Conservation (phyloP, 2,888 invertebrate species). For the Hipparchia semele region DNA sequence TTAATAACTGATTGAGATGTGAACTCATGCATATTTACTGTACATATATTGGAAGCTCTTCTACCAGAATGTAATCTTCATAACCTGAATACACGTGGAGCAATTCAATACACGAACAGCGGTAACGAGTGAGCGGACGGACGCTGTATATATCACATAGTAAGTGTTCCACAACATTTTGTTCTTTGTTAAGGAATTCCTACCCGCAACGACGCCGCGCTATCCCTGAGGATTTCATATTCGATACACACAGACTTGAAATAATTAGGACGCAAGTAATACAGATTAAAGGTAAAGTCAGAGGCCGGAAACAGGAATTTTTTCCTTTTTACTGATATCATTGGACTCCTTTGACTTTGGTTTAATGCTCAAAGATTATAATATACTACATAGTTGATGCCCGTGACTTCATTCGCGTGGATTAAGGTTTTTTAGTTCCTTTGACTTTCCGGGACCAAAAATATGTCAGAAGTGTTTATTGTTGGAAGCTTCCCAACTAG, state of each 20-base stretch:
- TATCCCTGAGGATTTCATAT: conserved; percentile 31
- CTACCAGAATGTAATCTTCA: conserved; percentile 17
- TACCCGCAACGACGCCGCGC: conserved; percentile 22
- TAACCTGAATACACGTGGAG: conserved; percentile 13
- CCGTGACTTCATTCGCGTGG: no score
- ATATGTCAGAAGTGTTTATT: no score
- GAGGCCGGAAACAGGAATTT: no score
- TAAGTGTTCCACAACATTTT: conserved; percentile 37
- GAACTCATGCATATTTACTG: no score
- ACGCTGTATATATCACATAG: conserved; percentile 32
- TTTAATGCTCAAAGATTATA: no score
- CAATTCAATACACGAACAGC: conserved; percentile 25
- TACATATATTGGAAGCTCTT: neutral
- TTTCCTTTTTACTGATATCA: no score
- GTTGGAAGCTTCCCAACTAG: no score
- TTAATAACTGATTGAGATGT: no score
- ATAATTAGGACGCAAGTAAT: neutral
- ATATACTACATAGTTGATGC: no score
- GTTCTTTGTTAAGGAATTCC: conserved; percentile 33
- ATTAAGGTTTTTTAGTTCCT: no score
- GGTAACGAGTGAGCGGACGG: conserved; percentile 17
- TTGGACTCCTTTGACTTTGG: no score
- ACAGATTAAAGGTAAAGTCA: neutral
- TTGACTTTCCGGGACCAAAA: no score
- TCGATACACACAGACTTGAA: conserved; percentile 26